Percentiles rank a stretch among this genome's conserved stretches.
Evolutionary conservation across 1,140 invertebrate species (phyloP).

Genomic region (Macrotrachela quadricornifera): DNA sequence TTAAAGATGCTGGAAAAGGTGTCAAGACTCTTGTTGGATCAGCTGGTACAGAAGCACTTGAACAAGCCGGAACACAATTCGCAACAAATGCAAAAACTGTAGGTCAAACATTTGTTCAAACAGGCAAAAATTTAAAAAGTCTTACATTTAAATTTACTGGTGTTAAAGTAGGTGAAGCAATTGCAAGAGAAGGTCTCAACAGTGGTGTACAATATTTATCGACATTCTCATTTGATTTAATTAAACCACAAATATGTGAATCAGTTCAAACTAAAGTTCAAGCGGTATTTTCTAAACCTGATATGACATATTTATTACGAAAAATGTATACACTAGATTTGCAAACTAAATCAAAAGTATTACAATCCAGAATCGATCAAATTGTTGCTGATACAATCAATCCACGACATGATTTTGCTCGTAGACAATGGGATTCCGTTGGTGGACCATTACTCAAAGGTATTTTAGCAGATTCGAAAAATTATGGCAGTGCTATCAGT

Average conservation of each 20-base stretch:
- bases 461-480: not conserved
- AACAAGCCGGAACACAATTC: not conserved
- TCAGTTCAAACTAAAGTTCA: not conserved
- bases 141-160: not conserved
- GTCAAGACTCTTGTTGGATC: not conserved
- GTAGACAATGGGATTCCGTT: not conserved
- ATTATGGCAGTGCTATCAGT: not conserved
- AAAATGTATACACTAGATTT: not conserved
- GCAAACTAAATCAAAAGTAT: not conserved
- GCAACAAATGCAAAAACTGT: not conserved
- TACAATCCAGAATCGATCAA: not conserved
- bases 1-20: not conserved
- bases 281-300: not conserved
- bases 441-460: not conserved
- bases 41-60: not conserved
- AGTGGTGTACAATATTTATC: not conserved
- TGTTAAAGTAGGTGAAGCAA: not conserved
- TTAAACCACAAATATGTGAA: not conserved
- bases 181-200: not conserved
- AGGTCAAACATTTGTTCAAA: not conserved
- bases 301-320: not conserved
- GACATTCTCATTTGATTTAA: not conserved
- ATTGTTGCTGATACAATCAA: not conserved
- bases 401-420: not conserved
- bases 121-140: not conserved